Conservation (phyloP, 2,797 vertebrate genomes). For the Cheirogaleus major region DNA sequence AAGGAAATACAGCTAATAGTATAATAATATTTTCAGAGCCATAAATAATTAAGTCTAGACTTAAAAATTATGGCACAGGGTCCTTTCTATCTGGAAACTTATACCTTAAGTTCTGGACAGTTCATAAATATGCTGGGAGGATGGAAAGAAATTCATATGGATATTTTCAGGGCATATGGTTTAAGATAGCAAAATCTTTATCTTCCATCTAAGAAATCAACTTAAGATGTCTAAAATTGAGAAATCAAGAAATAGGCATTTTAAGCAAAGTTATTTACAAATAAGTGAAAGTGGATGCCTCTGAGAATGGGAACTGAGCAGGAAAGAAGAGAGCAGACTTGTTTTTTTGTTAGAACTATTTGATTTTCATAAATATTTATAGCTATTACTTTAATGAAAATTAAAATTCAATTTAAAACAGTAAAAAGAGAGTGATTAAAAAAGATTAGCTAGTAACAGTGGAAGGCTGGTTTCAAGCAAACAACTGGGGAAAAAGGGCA, state of each 20-base stretch:
- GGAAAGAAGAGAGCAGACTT: background rate
- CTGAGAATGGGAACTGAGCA: background rate
- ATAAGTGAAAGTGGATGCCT: background rate
- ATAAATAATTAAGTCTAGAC: background rate
- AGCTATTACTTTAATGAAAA: background rate
- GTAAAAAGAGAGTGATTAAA: background rate
- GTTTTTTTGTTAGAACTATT: background rate
- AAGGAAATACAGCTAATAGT: background rate
- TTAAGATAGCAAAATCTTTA: conserved; percentile 2
- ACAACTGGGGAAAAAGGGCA: background rate
- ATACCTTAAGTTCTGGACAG: background rate
- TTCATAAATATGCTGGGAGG: background rate
- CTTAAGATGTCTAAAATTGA: background rate
- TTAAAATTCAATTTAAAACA: conserved; percentile 20
- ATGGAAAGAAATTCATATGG: background rate
- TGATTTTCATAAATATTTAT: background rate
- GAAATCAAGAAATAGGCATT: background rate
- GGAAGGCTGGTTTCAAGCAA: background rate
- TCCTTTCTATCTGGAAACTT: background rate
- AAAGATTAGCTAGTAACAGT: background rate
- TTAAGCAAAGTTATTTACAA: background rate
- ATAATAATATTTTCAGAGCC: background rate
- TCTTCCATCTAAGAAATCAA: background rate
- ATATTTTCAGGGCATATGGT: background rate
- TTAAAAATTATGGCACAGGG: background rate